These are phyloP conservation scores for Polydesmus complanatus DNA, from an alignment of 2,888 invertebrate genomes.

Conservation along the genomic window DNA sequence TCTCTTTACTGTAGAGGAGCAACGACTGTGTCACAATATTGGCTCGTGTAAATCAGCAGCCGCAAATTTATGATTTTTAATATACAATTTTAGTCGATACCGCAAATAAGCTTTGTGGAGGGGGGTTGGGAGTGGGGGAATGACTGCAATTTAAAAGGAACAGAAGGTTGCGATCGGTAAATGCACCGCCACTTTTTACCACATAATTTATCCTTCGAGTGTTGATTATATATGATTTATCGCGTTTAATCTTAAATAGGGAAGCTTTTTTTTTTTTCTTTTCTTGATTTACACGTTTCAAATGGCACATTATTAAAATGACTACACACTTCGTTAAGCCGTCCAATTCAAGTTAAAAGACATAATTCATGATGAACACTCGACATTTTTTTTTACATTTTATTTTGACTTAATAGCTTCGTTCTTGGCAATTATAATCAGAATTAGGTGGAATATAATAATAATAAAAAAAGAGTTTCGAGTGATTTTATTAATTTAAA, in stretches of 20 bases:
- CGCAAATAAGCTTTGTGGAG: conserved; percentile 9
- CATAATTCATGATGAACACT: too few species aligned
- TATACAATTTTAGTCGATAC: conserved; percentile 14
- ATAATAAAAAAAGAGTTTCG: too few species aligned
- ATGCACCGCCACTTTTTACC: not conserved
- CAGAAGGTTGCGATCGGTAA: not conserved
- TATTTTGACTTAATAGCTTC: too few species aligned
- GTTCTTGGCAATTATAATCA: too few species aligned
- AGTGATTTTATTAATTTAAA: too few species aligned
- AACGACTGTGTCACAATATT: conserved; percentile 1
- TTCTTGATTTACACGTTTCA: not conserved
- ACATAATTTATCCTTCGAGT: not conserved
- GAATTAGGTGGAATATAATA: too few species aligned
- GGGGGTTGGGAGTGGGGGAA: not conserved
- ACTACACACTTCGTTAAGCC: not conserved
- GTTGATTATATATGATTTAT: not conserved
- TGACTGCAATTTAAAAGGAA: conserved; percentile 6
- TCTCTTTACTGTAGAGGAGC: too few species aligned
- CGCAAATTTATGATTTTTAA: conserved; percentile 15
- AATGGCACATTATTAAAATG: not conserved
- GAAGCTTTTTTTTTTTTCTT: too few species aligned
- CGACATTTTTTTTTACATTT: too few species aligned
- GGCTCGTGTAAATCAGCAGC: conserved; percentile 12
- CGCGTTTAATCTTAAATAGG: not conserved
- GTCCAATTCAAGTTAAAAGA: not conserved